Evolutionary conservation across 1,140 invertebrate genomes (phyloP).

Genomic region (Orius insidiosus): DNA sequence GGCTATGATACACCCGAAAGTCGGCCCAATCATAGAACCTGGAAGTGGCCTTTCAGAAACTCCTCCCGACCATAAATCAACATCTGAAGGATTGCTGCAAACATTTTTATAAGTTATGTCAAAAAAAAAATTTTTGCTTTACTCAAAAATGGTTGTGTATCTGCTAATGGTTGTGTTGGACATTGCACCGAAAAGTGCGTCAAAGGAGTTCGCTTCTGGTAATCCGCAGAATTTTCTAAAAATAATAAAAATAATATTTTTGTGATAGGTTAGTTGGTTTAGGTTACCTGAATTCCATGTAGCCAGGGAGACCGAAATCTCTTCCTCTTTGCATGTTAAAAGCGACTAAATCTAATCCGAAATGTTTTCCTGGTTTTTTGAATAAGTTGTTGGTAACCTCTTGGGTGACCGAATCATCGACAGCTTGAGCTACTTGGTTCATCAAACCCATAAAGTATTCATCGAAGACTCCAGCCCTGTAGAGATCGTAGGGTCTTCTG

Average conservation of each 20-base stretch:
- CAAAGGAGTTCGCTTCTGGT: slow-evolving; percentile 59
- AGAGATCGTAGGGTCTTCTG: slow-evolving; percentile 74
- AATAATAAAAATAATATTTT: background rate
- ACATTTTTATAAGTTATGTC: background rate
- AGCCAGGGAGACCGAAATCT: slow-evolving; percentile 81
- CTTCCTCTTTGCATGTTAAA: slow-evolving; percentile 88
- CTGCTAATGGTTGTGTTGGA: slow-evolving; percentile 69
- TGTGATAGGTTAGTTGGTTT: background rate
- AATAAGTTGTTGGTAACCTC: slow-evolving; percentile 83
- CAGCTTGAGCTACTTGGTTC: slow-evolving; percentile 87
- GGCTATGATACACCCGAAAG: slow-evolving; percentile 89
- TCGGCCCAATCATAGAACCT: slow-evolving; percentile 81
- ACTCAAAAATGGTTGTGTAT: slow-evolving; percentile 59
- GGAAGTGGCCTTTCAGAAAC: slow-evolving; percentile 74
- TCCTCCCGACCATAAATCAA: slow-evolving; percentile 84
- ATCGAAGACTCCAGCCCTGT: slow-evolving; percentile 74
- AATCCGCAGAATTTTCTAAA: slow-evolving; percentile 76
- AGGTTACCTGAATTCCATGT: slow-evolving; percentile 59
- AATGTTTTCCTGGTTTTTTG: slow-evolving; percentile 68
- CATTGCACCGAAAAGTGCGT: slow-evolving; percentile 74
- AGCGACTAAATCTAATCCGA: slow-evolving; percentile 81
- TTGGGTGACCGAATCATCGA: slow-evolving; percentile 86
- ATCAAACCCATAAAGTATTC: slow-evolving; percentile 84
- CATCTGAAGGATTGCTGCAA: slow-evolving; percentile 58
- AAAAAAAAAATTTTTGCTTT: slow-evolving; percentile 26